Base-by-base conservation (phyloP, 1,140 invertebrate genomes). In the Sarcophaga peregrina region DNA sequence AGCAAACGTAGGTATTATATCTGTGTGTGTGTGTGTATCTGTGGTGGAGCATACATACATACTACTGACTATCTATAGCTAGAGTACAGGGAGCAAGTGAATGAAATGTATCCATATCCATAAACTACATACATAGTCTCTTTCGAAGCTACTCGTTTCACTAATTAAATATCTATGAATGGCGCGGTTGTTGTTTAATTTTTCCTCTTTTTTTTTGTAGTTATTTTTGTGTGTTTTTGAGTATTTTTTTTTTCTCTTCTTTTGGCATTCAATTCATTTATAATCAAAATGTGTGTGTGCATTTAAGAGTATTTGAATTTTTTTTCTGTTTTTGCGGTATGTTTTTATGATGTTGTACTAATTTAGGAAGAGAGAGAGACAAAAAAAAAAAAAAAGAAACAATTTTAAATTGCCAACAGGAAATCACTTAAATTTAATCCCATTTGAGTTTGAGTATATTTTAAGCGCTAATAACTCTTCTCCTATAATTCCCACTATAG, bases 111-210 rank as follows among this genome's bases (percentile, higher is more conserved):
- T 48, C 10, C 47, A 76, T 78, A 47, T 15, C 8, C 74, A 72
- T 72, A 72, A 72, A 9, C 62, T 72, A 72, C 62, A 72, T 72
- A 72, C 37, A n/a, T 72, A 72, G 17, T 2, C 25, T 37, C 25
- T 37, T 37, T 37, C 54, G 15, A 68, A 68, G 62, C 62, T 68
- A 68, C 17, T 68, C 62, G 62, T 68, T 68, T 68, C 75, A 78
- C 75, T 78, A 78, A 78, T 78, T 78, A 78, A 78, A 78, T 78
- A 78, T 78, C 75, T 78, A 78, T 78, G 75, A 78, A 78, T 78
- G 75, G 75, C 75, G 75, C 75, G 75, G 75, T 50, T 78, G 54
- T 58, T 58, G 54, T 58, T 37, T 37, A 37, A 37, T 72, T 72
- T 25, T 72, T 72, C 20, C 20, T 2, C 62, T 72, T 4, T 20